Percentiles rank a stretch among this genome's conserved stretches.
These are phyloP conservation scores for Apantesis nais DNA, from an alignment of 2,888 invertebrate species.

Conservation along the genomic window DNA sequence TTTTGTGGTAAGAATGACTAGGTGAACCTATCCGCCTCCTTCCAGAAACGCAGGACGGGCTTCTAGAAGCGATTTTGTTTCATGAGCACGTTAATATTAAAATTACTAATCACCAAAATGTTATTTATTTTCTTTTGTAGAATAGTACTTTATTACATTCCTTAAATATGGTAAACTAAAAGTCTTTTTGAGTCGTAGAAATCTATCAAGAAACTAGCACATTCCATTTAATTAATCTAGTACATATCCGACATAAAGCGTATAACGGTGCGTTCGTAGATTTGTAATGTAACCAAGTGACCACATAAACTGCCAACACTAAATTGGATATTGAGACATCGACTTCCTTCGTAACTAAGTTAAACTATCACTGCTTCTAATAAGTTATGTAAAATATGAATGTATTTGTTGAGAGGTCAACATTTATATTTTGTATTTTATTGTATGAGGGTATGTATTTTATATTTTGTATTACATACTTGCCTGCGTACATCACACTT, in stretches of 20 bases:
- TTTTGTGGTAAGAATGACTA: no score
- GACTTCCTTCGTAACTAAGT: background rate
- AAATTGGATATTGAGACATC: background rate
- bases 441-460: no score
- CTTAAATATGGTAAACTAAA: background rate
- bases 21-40: no score
- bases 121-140: no score
- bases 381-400: background rate
- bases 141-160: background rate
- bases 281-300: background rate
- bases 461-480: no score
- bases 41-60: no score
- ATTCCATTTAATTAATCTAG: background rate
- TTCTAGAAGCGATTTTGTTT: no score
- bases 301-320: background rate
- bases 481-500: no score
- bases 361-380: background rate
- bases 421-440: no score
- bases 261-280: background rate
- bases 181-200: background rate
- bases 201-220: background rate
- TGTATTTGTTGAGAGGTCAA: no score
- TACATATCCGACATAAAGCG: background rate
- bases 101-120: no score
- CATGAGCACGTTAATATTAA: no score